phyloP scores from a whole-genome alignment of 1,140 invertebrate species.

The Atta colombica region DNA sequence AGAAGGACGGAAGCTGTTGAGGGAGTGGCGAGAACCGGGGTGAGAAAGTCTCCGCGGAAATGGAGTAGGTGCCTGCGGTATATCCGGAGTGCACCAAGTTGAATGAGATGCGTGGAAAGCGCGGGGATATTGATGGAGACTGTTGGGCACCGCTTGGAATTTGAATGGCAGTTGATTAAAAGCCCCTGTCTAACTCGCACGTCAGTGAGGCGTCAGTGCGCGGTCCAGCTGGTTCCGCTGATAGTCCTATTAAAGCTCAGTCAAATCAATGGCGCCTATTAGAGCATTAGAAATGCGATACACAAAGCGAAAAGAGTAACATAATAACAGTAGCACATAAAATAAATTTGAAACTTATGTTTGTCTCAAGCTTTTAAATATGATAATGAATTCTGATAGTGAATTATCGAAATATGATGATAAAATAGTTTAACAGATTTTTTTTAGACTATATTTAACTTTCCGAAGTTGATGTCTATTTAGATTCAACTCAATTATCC shows the following conservation, averaged over 20 bases:
- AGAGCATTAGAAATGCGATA: constrained; percentile 36
- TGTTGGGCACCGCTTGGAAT: constrained; percentile 57
- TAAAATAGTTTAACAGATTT: too few species aligned
- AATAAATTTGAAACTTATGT: background rate
- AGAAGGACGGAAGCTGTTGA: constrained; percentile 5
- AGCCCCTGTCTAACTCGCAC: constrained; percentile 44
- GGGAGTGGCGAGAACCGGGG: background rate
- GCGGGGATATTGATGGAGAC: constrained; percentile 59
- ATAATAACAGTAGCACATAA: background rate
- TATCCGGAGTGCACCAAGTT: constrained; percentile 54
- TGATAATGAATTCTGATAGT: background rate
- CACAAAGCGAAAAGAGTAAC: background rate
- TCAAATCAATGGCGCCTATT: constrained; percentile 23
- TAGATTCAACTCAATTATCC: too few species aligned
- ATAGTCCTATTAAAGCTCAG: constrained; percentile 60
- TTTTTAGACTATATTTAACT: too few species aligned
- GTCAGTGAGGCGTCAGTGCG: constrained; percentile 53
- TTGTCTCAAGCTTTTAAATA: background rate
- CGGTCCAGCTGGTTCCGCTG: constrained; percentile 52
- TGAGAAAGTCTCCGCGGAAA: constrained; percentile 40
- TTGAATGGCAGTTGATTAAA: constrained; percentile 65
- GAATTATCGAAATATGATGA: background rate
- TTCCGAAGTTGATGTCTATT: too few species aligned
- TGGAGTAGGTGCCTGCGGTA: constrained; percentile 55
- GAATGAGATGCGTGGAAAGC: constrained; percentile 52